Conservation (phyloP, 1,140 invertebrate genomes). For the Psix sp. region DNA sequence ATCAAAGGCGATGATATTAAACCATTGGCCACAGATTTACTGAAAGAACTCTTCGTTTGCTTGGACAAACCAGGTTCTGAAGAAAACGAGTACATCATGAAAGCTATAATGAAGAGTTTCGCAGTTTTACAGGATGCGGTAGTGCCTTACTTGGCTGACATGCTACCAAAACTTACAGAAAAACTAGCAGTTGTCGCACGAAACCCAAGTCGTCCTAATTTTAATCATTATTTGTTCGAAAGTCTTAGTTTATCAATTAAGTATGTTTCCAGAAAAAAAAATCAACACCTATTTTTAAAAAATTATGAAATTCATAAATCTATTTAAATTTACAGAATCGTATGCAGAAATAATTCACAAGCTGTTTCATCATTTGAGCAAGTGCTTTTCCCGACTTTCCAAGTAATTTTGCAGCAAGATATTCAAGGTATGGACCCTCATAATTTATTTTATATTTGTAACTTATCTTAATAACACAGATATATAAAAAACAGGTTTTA, state of each 20-base stretch:
- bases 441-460: too few species aligned
- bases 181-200: conserved; percentile 91
- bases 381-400: conserved; percentile 94
- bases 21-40: conserved; percentile 81
- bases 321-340: conserved; percentile 77
- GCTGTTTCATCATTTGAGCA: conserved; percentile 94
- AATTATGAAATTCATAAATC: conserved; percentile 1
- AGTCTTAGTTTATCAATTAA: conserved; percentile 91
- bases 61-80: conserved; percentile 84
- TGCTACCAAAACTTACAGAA: conserved; percentile 89
- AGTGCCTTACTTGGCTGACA: conserved; percentile 86
- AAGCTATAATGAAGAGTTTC: conserved; percentile 94
- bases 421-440: conserved; percentile 88
- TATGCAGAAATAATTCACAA: conserved; percentile 87
- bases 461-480: too few species aligned
- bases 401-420: conserved; percentile 94
- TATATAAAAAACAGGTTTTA: too few species aligned
- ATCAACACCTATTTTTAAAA: conserved; percentile 12
- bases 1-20: conserved; percentile 79
- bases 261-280: conserved; percentile 64
- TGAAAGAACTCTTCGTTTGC: conserved; percentile 86
- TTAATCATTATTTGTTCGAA: conserved; percentile 98
- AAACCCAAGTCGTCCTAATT: conserved; percentile 97
- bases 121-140: conserved; percentile 87
- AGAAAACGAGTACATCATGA: conserved; percentile 99